A percentile compares a stretch with the other conserved stretches of the same genome.
These are phyloP conservation scores for Tenebrio molitor DNA, from an alignment of 1,140 invertebrate genomes.

Conservation along the genomic window DNA sequence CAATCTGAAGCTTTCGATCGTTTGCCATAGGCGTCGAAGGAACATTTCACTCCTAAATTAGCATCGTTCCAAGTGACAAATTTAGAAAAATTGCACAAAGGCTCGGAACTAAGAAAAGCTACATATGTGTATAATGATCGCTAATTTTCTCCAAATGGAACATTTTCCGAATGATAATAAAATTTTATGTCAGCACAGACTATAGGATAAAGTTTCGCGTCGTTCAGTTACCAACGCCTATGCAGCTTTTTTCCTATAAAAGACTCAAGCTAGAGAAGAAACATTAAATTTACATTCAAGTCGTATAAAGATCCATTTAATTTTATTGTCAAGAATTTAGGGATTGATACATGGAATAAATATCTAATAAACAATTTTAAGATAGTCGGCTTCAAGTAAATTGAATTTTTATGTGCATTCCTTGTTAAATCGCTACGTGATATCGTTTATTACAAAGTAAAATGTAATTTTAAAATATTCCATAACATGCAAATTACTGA, in stretches of 20 bases:
- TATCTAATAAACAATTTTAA: slow-evolving; percentile 14
- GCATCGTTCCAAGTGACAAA: not conserved
- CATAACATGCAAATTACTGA: not conserved
- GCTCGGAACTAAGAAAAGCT: not conserved
- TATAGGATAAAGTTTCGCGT: not conserved
- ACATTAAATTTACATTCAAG: slow-evolving; percentile 13
- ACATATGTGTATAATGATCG: not conserved
- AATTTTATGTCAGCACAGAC: not conserved
- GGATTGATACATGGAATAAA: not conserved
- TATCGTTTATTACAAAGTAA: not conserved
- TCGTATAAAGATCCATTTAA: not conserved
- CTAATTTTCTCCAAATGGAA: not conserved
- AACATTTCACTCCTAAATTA: not conserved
- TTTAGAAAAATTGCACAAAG: not conserved
- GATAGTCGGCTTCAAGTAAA: not conserved
- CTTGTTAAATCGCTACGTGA: not conserved
- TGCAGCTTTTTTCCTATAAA: not conserved
- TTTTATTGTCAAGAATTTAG: slow-evolving; percentile 9
- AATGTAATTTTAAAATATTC: not conserved
- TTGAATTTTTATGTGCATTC: not conserved
- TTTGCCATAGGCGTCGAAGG: not conserved
- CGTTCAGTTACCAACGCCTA: not conserved
- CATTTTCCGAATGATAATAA: slow-evolving; percentile 10
- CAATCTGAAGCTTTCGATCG: not conserved
- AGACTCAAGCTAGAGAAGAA: not conserved